Conservation (phyloP, 1,140 invertebrate species). For the Drosophila seguyi region DNA sequence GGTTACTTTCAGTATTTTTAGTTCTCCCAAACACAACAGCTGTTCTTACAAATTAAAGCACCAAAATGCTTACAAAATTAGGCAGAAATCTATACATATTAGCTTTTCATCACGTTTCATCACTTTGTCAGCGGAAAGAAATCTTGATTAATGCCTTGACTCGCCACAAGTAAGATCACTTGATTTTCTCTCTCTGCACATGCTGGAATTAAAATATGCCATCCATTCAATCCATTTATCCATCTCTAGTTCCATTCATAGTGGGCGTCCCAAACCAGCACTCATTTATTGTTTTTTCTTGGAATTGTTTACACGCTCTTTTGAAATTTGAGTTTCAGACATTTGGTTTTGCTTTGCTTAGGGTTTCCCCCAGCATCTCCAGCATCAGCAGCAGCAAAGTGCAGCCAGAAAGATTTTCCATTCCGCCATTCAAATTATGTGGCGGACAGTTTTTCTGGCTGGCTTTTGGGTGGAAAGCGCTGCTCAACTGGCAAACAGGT, state of each 20-base stretch:
- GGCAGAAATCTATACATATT: neutral
- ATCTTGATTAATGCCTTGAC: neutral
- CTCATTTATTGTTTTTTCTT: constrained; percentile 56
- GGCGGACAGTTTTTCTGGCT: constrained; percentile 31
- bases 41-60: neutral
- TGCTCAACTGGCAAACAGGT: constrained; percentile 52
- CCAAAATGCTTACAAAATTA: no score
- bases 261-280: constrained; percentile 59
- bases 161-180: neutral
- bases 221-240: constrained; percentile 13
- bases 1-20: neutral
- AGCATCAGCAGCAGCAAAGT: constrained; percentile 10
- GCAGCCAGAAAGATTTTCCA: constrained; percentile 36
- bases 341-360: constrained; percentile 5
- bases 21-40: neutral
- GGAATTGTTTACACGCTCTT: constrained; percentile 63
- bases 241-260: constrained; percentile 19
- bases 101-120: no score
- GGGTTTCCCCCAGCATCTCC: constrained; percentile 11
- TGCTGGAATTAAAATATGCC: constrained; percentile 49
- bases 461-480: constrained; percentile 43
- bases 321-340: constrained; percentile 66
- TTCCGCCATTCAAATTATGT: constrained; percentile 44
- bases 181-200: constrained; percentile 9
- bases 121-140: neutral